These are phyloP conservation scores for Orthosia gothica DNA, from an alignment of 2,888 invertebrate genomes.

Conservation along the genomic window DNA sequence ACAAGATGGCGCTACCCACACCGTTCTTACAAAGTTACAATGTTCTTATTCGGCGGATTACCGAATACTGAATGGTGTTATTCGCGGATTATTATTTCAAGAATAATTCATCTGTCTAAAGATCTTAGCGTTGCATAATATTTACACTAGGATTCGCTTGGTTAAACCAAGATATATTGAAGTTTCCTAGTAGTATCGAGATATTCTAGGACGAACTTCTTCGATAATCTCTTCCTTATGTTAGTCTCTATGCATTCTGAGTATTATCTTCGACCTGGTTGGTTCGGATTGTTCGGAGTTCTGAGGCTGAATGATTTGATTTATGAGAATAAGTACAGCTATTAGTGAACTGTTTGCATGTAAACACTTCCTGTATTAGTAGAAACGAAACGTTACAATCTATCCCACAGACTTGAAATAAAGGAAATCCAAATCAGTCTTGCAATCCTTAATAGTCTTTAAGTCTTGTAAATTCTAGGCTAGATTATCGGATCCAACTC, in stretches of 20 bases:
- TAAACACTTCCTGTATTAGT: slow-evolving; percentile 61
- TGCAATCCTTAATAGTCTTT: slow-evolving; percentile 35
- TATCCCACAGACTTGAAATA: slow-evolving; percentile 23
- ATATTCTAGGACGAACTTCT: slow-evolving; percentile 41
- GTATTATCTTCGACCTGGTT: slow-evolving; percentile 49
- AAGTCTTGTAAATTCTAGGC: slow-evolving; percentile 9
- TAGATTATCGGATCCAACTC: slow-evolving; percentile 19
- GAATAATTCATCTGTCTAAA: slow-evolving; percentile 61
- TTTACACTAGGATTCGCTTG: slow-evolving; percentile 54
- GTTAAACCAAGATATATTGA: slow-evolving; percentile 37
- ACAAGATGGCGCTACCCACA: slow-evolving; percentile 77
- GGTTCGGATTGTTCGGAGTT: slow-evolving; percentile 21
- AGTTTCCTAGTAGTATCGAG: slow-evolving; percentile 56
- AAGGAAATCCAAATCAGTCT: slow-evolving; percentile 26
- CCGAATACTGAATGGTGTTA: slow-evolving; percentile 42
- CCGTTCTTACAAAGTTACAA: slow-evolving; percentile 20
- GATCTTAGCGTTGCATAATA: slow-evolving; percentile 56
- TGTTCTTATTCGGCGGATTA: slow-evolving; percentile 41
- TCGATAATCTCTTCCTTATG: slow-evolving; percentile 62
- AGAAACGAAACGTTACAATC: neutral
- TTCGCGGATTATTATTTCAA: slow-evolving; percentile 59
- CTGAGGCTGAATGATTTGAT: slow-evolving; percentile 54
- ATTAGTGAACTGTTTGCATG: slow-evolving; percentile 50
- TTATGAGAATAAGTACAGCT: slow-evolving; percentile 56
- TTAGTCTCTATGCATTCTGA: slow-evolving; percentile 41